Percentiles rank a stretch among this genome's conserved stretches.
phyloP scores from a whole-genome alignment of 2,797 vertebrate genomes.

The Arnoldichthys spilopterus region DNA sequence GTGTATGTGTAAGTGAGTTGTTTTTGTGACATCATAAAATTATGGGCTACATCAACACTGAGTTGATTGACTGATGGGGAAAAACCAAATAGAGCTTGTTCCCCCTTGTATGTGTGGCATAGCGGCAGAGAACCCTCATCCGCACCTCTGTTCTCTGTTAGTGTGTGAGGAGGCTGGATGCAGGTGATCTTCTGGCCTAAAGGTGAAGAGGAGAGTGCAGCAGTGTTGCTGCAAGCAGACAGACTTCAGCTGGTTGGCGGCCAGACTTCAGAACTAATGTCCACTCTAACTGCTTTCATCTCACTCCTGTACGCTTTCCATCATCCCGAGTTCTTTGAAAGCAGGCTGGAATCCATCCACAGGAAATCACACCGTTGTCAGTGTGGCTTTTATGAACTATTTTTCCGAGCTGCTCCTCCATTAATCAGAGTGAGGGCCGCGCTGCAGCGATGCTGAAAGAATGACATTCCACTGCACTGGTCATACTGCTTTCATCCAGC shows the following conservation, averaged over 20 bases:
- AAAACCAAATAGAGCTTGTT: too few species aligned
- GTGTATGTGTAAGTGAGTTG: too few species aligned
- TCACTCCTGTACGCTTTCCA: background rate
- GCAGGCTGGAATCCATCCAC: background rate
- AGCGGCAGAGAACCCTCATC: too few species aligned
- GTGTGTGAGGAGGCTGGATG: background rate
- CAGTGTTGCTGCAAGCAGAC: background rate
- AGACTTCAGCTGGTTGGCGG: background rate
- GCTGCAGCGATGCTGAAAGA: background rate
- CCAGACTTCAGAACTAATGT: background rate
- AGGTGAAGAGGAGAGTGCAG: background rate
- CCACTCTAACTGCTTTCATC: conserved; percentile 1
- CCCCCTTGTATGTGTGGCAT: too few species aligned
- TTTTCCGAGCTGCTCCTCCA: background rate
- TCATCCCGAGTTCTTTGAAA: background rate
- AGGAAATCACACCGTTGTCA: background rate
- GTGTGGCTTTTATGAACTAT: background rate
- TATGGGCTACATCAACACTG: too few species aligned
- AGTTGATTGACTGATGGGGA: too few species aligned
- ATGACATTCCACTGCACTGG: background rate
- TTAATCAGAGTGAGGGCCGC: background rate
- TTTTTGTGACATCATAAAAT: too few species aligned
- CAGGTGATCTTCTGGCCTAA: background rate
- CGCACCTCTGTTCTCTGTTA: too few species aligned
- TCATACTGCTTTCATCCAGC: background rate